A percentile compares a stretch with the other conserved stretches of the same genome.
Conservation (phyloP, 2,888 invertebrate genomes). For the Silvanus unidentatus region DNA sequence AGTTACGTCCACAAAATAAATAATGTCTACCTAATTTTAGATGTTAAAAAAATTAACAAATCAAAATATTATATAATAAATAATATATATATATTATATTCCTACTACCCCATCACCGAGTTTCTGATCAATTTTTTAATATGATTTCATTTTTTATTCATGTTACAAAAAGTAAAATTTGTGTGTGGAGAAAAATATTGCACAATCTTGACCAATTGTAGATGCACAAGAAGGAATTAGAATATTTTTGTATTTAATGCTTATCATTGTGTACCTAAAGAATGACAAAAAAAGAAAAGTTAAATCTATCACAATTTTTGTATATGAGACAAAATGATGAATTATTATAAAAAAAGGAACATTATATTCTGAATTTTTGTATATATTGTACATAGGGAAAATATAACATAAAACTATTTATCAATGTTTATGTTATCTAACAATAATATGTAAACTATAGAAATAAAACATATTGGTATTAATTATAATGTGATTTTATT, state of each 20-base stretch:
- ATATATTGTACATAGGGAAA: conserved; percentile 31
- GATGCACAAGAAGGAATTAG: conserved; percentile 34
- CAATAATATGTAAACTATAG: neutral
- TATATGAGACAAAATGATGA: conserved; percentile 9
- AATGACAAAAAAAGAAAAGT: neutral
- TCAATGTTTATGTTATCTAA: conserved; percentile 29
- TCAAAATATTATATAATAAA: too few species aligned
- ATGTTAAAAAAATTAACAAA: too few species aligned
- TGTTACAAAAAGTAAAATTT: too few species aligned
- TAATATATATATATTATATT: too few species aligned
- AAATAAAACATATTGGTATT: conserved; percentile 3
- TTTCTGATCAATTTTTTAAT: too few species aligned
- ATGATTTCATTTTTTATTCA: too few species aligned
- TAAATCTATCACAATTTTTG: conserved; percentile 27
- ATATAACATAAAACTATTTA: conserved; percentile 24
- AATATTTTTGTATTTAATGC: conserved; percentile 36
- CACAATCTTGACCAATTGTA: conserved; percentile 37
- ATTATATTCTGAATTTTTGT: conserved; percentile 23
- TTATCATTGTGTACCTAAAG: conserved; percentile 30
- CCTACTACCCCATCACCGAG: too few species aligned
- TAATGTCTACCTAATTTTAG: neutral
- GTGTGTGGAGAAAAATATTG: conserved; percentile 14
- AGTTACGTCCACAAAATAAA: conserved; percentile 4
- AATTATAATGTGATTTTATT: neutral
- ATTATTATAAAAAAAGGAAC: conserved; percentile 21